Conservation (phyloP, 1,140 invertebrate species). For the Aphidius ervi region DNA sequence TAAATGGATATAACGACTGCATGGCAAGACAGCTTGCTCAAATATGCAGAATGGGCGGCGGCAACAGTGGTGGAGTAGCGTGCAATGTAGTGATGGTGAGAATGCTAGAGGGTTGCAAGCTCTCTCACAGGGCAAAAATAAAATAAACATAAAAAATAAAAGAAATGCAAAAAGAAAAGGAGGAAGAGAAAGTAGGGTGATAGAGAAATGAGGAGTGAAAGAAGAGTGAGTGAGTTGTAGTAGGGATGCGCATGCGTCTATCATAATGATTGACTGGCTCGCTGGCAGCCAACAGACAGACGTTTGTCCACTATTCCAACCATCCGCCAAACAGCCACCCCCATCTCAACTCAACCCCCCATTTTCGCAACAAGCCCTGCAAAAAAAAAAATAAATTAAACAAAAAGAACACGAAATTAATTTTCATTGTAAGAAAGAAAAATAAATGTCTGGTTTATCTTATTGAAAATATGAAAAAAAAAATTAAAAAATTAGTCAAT, state of each 20-base stretch:
- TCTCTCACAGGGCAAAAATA: constrained; percentile 39
- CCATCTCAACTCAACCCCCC: constrained; percentile 29
- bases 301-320: constrained; percentile 40
- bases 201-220: constrained; percentile 21
- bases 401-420: no score
- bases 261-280: constrained; percentile 56
- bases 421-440: no score
- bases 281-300: constrained; percentile 56
- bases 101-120: constrained; percentile 24
- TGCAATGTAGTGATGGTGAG: constrained; percentile 6
- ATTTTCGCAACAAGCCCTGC: constrained; percentile 25
- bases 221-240: constrained; percentile 24
- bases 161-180: constrained; percentile 23
- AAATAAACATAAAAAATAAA: constrained; percentile 44
- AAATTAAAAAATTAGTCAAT: no score
- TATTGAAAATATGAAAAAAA: constrained; percentile 3
- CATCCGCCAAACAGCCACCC: constrained; percentile 33
- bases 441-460: background rate
- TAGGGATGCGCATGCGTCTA: constrained; percentile 44
- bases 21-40: constrained; percentile 51
- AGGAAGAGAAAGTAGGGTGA: constrained; percentile 21
- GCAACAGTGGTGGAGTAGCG: constrained; percentile 21
- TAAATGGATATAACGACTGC: constrained; percentile 42
- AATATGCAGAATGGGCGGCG: constrained; percentile 55
- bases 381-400: no score